Conservation (phyloP, 2,888 invertebrate genomes). For the Norana najaformis region DNA sequence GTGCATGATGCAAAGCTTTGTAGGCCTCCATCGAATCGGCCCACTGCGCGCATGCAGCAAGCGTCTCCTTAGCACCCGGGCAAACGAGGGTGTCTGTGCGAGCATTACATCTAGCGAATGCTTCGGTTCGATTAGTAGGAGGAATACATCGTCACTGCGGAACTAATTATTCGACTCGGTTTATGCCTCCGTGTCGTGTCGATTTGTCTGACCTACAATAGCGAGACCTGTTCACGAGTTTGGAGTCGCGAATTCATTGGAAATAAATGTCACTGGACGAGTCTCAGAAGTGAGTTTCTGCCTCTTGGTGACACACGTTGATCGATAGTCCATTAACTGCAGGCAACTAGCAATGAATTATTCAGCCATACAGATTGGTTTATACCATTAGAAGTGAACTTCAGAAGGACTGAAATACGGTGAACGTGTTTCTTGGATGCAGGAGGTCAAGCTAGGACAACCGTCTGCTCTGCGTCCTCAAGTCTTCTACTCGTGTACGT, state of each 20-base stretch:
- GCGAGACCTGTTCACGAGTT: not conserved
- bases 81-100: not conserved
- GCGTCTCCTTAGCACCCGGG: not conserved
- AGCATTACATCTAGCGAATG: not conserved
- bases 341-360: not conserved
- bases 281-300: not conserved
- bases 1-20: not conserved
- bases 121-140: not conserved
- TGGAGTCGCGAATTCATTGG: not conserved
- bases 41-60: not conserved
- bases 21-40: not conserved
- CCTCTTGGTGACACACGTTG: not conserved
- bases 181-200: not conserved
- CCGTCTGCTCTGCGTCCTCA: not conserved
- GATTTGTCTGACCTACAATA: not conserved
- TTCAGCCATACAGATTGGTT: not conserved
- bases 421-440: not conserved
- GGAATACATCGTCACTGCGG: not conserved
- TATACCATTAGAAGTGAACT: no score
- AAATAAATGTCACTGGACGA: not conserved
- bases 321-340: not conserved
- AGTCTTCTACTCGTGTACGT: not conserved
- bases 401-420: no score
- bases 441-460: not conserved
- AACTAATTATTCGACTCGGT: not conserved